Base-by-base conservation (phyloP, 2,797 vertebrate genomes). In the Sardinella longiceps region DNA sequence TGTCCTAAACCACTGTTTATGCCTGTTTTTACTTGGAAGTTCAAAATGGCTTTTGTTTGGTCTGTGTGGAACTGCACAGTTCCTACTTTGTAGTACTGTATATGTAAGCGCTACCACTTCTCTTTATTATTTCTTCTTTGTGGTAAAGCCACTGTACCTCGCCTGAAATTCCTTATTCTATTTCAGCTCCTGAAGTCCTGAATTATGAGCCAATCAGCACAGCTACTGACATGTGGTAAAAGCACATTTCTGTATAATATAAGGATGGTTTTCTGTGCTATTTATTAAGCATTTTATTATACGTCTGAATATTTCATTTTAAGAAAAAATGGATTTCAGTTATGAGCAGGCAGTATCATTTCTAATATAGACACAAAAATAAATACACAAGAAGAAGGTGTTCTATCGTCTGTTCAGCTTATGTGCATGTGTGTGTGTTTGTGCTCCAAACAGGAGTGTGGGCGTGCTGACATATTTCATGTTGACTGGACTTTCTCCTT, bases 211-310 rank as follows among this genome's bases (percentile, higher is more conserved):
- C 95, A 81, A 95, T 96, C 89, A 94, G 94, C 88, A 94, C 93
- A 48, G 94, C 95, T 83, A 95, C 94, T 0, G 95, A 96, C 82
- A 95, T 95, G 95, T 95, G 94, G 95, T 95, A 88, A 94, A n/a
- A n/a, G n/a, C n/a, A n/a, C n/a, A n/a, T n/a, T n/a, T n/a, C n/a
- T n/a, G n/a, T n/a, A n/a, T n/a, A n/a, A 56, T 53, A 23, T 18
- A 53, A 23, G 20, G 6, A 56, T 56, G 20, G 6, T 43, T 43
- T 43, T 43, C 5, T 56, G n/a, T 23, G 53, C 20, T 56, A 5
- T 56, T n/a, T 43, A 43, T 43, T 43, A 43, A 4, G 4, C 43
- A 43, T 43, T 43, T 43, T 43, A 43, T 43, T 7, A 43, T 43
- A 43, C 2, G 4, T 23, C 53, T 56, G 53, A 23, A 23, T 20